Base-by-base conservation (phyloP, 2,888 invertebrate genomes). In the Alcis repandata region DNA sequence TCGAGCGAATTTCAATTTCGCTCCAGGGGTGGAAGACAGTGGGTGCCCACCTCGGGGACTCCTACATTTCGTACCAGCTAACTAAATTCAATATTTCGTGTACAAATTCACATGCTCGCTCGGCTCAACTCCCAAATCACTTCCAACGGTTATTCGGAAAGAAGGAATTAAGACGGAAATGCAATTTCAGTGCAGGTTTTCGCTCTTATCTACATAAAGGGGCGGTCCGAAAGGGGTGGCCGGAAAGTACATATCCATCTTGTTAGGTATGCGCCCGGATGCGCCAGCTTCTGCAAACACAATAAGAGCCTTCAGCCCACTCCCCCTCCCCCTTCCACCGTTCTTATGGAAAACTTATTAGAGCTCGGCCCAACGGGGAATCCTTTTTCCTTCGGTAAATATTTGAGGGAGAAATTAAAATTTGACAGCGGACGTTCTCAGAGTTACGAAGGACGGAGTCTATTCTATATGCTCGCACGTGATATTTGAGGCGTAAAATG, bases 301-400 rank as follows among this genome's bases (percentile, higher is more conserved):
- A 93, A 92, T 93, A 93, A 93, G 92, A 92, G 86, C 90, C 88
- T 88, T 87, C 87, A 80, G 83, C 77, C 85, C 84, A 79, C 66
- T 68, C 72, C 70, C 74, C 82, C 80, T 67, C 69, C 67, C 71
- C 76, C 77, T 71, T 78, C 84, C 81, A 74, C 80, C 77, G 78
- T 87, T 89, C 91, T 91, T 93, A 93, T 93, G 91, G 93, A 93
- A 92, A 93, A 93, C 93, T 93, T 93, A 92, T 93, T 93, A 93
- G 92, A 92, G 86, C 90, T 83, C 86, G 89, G 89, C 88, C 92
- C 92, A 89, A 85, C 87, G 87, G 91, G 91, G 92, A 92, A 93
- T 92, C 93, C 93, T 92, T 93, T 93, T 92, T 92, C 92, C 92
- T 90, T 89, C 89, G 90, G 92, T 91, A 93, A 93, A 93, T 93